Percentiles rank a stretch among this genome's conserved stretches.
Conservation (phyloP, 1,140 invertebrate species). For the Reticulitermes speratus region DNA sequence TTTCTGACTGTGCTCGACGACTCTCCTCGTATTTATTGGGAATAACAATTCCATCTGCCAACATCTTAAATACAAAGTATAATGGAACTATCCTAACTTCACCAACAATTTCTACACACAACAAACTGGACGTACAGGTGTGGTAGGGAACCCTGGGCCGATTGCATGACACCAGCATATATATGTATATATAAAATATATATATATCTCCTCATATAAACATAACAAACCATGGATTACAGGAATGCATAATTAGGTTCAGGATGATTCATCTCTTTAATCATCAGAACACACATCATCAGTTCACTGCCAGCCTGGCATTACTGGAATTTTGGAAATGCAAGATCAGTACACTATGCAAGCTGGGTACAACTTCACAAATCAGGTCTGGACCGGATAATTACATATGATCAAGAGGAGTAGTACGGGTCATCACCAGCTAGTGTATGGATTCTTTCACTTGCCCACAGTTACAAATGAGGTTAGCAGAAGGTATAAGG, state of each 20-base stretch:
- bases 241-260: background rate
- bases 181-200: too few species aligned
- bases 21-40: too few species aligned
- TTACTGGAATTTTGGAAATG: conserved; percentile 20
- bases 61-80: too few species aligned
- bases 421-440: conserved; percentile 7
- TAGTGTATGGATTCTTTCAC: background rate
- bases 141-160: too few species aligned
- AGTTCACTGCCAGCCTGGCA: conserved; percentile 20
- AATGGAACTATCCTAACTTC: too few species aligned
- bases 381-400: conserved; percentile 1
- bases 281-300: background rate
- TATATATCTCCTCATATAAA: too few species aligned
- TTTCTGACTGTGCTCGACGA: too few species aligned
- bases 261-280: background rate
- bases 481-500: background rate
- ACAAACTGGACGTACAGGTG: too few species aligned
- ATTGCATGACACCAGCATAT: too few species aligned
- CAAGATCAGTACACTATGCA: background rate
- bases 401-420: background rate
- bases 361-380: background rate
- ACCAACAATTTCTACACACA: too few species aligned
- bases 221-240: background rate
- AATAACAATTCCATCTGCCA: too few species aligned
- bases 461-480: background rate